A percentile compares a stretch with the other conserved stretches of the same genome.
Evolutionary conservation across 2,888 invertebrate species (phyloP).

Genomic region (Hyalella azteca): DNA sequence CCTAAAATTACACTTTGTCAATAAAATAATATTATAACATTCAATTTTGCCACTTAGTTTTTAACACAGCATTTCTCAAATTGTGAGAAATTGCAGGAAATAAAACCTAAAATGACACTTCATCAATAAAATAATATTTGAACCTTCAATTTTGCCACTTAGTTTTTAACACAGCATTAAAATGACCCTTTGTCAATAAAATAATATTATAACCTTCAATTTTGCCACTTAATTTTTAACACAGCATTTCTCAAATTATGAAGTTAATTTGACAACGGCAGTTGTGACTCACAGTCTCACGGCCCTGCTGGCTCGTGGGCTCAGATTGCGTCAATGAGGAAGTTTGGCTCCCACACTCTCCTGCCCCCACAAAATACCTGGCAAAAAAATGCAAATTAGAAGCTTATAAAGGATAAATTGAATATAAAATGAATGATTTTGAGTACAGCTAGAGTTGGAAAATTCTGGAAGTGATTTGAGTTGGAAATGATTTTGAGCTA

Average conservation of each 20-base stretch:
- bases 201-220: neutral
- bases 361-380: slow-evolving; percentile 67
- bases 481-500: too few species aligned
- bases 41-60: neutral
- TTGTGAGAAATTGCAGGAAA: neutral
- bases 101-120: neutral
- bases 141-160: neutral
- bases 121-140: neutral
- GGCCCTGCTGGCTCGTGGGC: neutral
- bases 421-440: too few species aligned
- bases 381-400: too few species aligned
- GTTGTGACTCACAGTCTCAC: neutral
- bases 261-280: neutral
- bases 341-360: slow-evolving; percentile 42
- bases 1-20: neutral
- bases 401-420: too few species aligned
- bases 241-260: neutral
- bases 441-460: too few species aligned
- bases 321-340: neutral
- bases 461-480: too few species aligned
- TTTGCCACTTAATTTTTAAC: neutral
- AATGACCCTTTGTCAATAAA: neutral
- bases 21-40: neutral
- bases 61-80: neutral
- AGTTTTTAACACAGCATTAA: neutral